phyloP scores from a whole-genome alignment of 2,113 vertebrate species.

The Dermatemys mawii region DNA sequence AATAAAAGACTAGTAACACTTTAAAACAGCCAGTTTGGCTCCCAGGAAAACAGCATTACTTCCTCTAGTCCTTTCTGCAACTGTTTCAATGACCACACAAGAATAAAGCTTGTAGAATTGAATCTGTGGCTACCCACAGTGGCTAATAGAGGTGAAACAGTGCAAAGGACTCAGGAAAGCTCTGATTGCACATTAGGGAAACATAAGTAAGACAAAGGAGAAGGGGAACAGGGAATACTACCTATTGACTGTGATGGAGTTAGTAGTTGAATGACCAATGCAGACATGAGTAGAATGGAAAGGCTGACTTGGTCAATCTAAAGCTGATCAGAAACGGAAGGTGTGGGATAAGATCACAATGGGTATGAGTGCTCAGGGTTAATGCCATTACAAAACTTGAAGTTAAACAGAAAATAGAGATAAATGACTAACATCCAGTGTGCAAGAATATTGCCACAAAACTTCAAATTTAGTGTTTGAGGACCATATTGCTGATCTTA shows the following conservation, averaged over 20 bases:
- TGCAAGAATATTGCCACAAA: accelerated
- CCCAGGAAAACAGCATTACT: no score
- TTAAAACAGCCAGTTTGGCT: no score
- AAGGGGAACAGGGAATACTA: no score
- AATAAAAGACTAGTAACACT: neutral
- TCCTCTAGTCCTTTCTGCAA: no score
- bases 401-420: accelerated
- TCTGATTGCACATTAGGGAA: no score
- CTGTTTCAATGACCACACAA: no score
- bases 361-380: neutral
- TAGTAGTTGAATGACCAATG: neutral
- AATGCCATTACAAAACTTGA: neutral
- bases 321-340: neutral
- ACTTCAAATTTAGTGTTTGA: accelerated
- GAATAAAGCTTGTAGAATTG: no score
- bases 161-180: no score
- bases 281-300: neutral
- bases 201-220: no score
- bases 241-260: no score
- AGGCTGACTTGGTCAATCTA: neutral
- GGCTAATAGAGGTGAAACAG: no score
- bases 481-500: neutral
- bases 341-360: neutral
- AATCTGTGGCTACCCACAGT: no score
- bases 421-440: accelerated